Evolutionary conservation across 2,888 invertebrate species (phyloP).

Genomic region (Bombyx huttoni): DNA sequence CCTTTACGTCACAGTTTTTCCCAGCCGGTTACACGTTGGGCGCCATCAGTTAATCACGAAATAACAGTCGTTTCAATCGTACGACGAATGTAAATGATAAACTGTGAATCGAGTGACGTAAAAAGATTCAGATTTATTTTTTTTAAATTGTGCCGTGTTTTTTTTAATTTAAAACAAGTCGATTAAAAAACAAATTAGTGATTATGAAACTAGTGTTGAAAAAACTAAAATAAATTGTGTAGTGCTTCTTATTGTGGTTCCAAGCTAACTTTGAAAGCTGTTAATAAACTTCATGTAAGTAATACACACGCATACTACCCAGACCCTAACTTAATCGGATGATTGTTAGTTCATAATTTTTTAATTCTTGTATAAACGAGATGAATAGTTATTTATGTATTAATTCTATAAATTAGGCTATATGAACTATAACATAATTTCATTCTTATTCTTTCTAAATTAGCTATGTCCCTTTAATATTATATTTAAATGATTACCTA

Average conservation of each 20-base stretch:
- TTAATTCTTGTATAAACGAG: neutral
- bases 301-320: neutral
- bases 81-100: constrained; percentile 13
- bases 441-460: too few species aligned
- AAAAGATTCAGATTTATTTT: constrained; percentile 19
- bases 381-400: neutral
- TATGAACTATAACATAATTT: too few species aligned
- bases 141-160: constrained; percentile 12
- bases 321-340: neutral
- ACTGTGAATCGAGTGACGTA: constrained; percentile 9
- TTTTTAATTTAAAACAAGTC: neutral
- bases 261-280: neutral
- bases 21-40: constrained; percentile 38
- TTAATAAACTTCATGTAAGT: neutral
- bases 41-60: constrained; percentile 36
- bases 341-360: neutral
- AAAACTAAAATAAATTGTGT: neutral
- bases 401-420: too few species aligned
- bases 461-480: too few species aligned
- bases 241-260: neutral
- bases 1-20: constrained; percentile 17
- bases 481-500: neutral
- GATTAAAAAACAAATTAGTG: neutral
- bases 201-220: neutral
- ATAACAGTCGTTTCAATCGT: constrained; percentile 16